Percentiles rank a stretch among this genome's conserved stretches.
Conservation (phyloP, 2,113 vertebrate species). For the Podarcis raffonei region DNA sequence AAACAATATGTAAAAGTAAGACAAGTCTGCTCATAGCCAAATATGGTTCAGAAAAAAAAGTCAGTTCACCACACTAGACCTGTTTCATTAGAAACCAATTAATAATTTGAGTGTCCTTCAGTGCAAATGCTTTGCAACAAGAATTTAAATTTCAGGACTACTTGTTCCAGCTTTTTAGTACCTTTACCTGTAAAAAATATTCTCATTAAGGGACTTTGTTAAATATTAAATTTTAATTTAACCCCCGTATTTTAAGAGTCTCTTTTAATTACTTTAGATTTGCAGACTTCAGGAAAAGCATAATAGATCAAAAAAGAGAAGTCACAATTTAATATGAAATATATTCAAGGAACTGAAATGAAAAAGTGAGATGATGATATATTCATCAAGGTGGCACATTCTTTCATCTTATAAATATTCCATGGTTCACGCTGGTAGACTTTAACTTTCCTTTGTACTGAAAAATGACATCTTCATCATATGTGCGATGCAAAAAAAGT, state of each 20-base stretch:
- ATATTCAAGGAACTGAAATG: constrained; percentile 36
- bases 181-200: constrained; percentile 29
- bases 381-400: constrained; percentile 53
- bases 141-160: background rate
- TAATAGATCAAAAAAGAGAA: constrained; percentile 48
- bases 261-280: constrained; percentile 26
- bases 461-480: background rate
- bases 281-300: background rate
- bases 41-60: background rate
- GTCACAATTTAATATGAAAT: constrained; percentile 36
- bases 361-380: constrained; percentile 51
- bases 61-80: background rate
- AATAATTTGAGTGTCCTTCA: background rate
- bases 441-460: constrained; percentile 50
- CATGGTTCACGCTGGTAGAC: constrained; percentile 39
- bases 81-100: background rate
- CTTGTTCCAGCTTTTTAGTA: background rate
- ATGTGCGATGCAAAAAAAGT: background rate
- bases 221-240: constrained; percentile 44
- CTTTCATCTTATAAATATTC: constrained; percentile 53
- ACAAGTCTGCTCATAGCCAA: background rate
- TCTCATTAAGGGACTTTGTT: background rate
- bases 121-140: background rate
- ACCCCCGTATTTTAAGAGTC: constrained; percentile 29
- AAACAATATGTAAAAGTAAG: background rate